Evolutionary conservation across 2,113 vertebrate species (phyloP), one percentile per base, ranked within the genome.

Genomic region (Oryzias curvinotus): DNA sequence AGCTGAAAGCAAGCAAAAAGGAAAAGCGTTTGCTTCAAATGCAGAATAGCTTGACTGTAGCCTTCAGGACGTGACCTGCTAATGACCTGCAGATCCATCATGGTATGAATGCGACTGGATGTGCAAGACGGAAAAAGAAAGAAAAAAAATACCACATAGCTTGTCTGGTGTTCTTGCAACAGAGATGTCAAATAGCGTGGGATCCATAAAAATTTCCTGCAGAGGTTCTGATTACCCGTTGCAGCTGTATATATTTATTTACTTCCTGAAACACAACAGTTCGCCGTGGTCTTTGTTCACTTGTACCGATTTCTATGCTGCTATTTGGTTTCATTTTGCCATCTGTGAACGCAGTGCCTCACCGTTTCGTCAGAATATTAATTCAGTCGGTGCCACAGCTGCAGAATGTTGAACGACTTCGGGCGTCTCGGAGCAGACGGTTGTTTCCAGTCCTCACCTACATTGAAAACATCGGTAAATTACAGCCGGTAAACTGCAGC

Each of bases 381-480:
- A 75, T 64, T 70, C 16, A 14, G 23, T 61, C 50, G 47, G 60
- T 65, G 71, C 51, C 46, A 48, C 44, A 64, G 60, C 46, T 52
- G 58, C 76, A 61, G 55, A 72, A 73, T 58, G 44, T 53, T n/a
- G 62, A 42, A 57, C n/a, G 17, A 57, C 45, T 23, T 62, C 18
- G 30, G 69, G 57, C 52, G 2, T 14, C 14, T 71, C 55, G 46
- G 53, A 62, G 56, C 50, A 25, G 14, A 1, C 30, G 36, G 16
- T 18, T 51, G 50, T 51, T 75, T 53, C 52, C 17, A 18, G 44
- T 46, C 53, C 8, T 84, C 68, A 71, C 66, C 80, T 83, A 57
- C 68, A 54, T 78, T 30, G 57, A 30, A 56, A 67, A 70, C 62
- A 62, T 52, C 74, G 69, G 75, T 75, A 83, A 80, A 85, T 85